Evolutionary conservation across 2,888 invertebrate genomes (phyloP).

Genomic region (Cheilosia variabilis): DNA sequence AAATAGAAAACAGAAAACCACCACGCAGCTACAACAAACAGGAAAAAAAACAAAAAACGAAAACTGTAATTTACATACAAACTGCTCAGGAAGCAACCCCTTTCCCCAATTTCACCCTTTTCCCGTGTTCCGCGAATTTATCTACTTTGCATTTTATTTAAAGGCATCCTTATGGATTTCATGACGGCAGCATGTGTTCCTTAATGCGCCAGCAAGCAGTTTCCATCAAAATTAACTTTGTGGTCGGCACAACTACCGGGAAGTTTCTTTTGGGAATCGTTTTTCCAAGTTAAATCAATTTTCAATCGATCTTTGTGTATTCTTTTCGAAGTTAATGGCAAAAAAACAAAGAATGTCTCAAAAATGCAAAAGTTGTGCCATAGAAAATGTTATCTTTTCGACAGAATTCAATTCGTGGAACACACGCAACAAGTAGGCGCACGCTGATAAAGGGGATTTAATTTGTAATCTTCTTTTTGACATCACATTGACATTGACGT

Average conservation of each 20-base stretch:
- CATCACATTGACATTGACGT: background rate
- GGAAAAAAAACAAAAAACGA: background rate
- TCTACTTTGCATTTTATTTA: conserved; percentile 47
- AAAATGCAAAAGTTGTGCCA: background rate
- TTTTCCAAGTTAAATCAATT: too few relatives aligned
- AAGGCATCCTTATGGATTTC: conserved; percentile 26
- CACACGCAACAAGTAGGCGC: conserved; percentile 22
- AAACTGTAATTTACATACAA: conserved; percentile 35
- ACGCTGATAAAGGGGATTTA: conserved; percentile 37
- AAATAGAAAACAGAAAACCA: background rate
- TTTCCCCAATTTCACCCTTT: conserved; percentile 22
- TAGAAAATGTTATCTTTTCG: conserved; percentile 38
- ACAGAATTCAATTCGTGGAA: background rate
- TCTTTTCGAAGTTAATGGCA: too few relatives aligned
- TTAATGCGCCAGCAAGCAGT: conserved; percentile 28
- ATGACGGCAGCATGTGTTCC: conserved; percentile 34
- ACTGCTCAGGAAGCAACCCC: conserved; percentile 28
- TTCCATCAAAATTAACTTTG: conserved; percentile 44
- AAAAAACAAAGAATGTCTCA: background rate
- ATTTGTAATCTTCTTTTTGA: conserved; percentile 29
- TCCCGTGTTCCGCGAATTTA: conserved; percentile 16
- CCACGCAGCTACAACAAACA: background rate
- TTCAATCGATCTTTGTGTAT: too few relatives aligned
- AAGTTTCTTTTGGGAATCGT: background rate
- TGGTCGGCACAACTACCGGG: background rate